Percentiles rank a stretch among this genome's conserved stretches.
These are phyloP conservation scores for Coccyzus lansbergi DNA, from an alignment of 2,797 vertebrate genomes.

Conservation along the genomic window DNA sequence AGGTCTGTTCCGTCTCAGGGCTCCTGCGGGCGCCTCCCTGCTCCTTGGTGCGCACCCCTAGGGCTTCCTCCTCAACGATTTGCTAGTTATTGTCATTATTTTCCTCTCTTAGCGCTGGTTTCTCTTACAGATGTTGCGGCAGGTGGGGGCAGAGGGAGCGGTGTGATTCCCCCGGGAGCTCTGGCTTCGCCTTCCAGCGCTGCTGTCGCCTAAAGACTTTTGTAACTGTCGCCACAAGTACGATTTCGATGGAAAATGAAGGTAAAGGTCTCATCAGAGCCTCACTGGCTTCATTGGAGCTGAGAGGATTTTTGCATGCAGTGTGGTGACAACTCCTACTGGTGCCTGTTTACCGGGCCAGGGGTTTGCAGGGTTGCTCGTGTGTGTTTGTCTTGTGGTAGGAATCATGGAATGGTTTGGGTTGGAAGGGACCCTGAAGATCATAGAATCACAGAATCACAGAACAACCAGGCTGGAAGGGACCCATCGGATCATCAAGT, in stretches of 20 bases:
- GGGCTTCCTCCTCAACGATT: no score
- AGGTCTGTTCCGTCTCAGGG: no score
- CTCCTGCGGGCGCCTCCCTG: no score
- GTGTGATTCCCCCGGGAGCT: constrained; percentile 75
- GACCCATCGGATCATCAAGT: no score
- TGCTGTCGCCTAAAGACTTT: constrained; percentile 75
- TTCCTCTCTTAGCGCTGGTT: constrained; percentile 54
- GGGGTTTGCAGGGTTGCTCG: constrained; percentile 6
- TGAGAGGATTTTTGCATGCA: constrained; percentile 67
- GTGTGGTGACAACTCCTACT: constrained; percentile 22
- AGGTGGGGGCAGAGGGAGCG: constrained; percentile 75
- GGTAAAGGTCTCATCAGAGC: constrained; percentile 75
- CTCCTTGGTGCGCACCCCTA: no score
- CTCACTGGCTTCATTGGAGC: constrained; percentile 49
- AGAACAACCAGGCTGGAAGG: no score
- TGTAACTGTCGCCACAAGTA: constrained; percentile 72
- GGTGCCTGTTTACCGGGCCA: constrained; percentile 23
- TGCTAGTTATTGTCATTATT: background rate
- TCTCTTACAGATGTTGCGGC: constrained; percentile 79
- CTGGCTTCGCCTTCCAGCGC: constrained; percentile 64
- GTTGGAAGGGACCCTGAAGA: no score
- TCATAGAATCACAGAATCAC: no score
- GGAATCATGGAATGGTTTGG: background rate
- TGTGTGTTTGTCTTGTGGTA: background rate
- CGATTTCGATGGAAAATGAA: constrained; percentile 84